Percentiles rank a stretch among this genome's conserved stretches.
phyloP scores from a whole-genome alignment of 2,797 vertebrate species.

The Amazonetta brasiliensis region DNA sequence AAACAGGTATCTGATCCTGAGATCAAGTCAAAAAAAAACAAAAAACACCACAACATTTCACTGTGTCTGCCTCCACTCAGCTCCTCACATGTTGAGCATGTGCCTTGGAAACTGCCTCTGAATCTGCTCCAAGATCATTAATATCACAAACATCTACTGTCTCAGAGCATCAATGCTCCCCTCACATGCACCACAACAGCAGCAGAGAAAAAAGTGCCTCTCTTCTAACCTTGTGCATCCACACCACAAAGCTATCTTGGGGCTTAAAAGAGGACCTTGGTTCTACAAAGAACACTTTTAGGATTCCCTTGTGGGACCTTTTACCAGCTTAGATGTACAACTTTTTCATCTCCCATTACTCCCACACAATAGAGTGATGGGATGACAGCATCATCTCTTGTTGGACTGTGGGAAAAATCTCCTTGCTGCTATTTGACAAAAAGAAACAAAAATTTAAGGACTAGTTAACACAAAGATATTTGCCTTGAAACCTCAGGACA shows the following conservation, averaged over 20 bases:
- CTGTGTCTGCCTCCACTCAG: neutral
- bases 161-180: neutral
- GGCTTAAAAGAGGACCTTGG: neutral
- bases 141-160: neutral
- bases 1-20: neutral
- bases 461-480: neutral
- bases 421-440: neutral
- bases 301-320: neutral
- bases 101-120: neutral
- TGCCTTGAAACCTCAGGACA: neutral
- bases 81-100: neutral
- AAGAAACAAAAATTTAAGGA: neutral
- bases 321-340: neutral
- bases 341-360: neutral
- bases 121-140: neutral
- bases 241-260: rapidly evolving
- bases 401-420: neutral
- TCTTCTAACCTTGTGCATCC: neutral
- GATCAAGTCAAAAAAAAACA: rapidly evolving
- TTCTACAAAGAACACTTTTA: neutral
- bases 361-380: neutral
- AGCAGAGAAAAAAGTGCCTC: neutral
- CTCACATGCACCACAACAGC: rapidly evolving
- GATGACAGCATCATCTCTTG: neutral
- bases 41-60: neutral